Evolutionary conservation across 1,140 invertebrate genomes (phyloP).

Genomic region (Bombus turneri): DNA sequence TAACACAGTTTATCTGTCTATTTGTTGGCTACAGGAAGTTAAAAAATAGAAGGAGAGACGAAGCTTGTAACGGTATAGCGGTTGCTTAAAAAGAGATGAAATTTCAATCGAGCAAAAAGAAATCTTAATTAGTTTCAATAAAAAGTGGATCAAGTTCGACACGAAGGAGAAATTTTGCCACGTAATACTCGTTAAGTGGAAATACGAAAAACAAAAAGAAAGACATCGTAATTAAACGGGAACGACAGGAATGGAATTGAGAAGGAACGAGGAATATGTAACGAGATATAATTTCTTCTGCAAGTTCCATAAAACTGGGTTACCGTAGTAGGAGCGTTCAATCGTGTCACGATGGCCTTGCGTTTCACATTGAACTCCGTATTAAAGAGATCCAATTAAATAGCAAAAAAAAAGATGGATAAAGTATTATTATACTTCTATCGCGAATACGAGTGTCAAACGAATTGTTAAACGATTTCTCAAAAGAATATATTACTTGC

Average conservation of each 20-base stretch:
- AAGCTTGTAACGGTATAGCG: too few species aligned
- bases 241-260: not conserved
- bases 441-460: not conserved
- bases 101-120: not conserved
- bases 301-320: not conserved
- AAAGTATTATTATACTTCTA: not conserved
- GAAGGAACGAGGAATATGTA: not conserved
- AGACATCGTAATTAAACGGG: not conserved
- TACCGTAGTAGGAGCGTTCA: not conserved
- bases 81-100: not conserved
- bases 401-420: not conserved
- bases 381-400: not conserved
- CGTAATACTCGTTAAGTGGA: not conserved
- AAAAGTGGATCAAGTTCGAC: not conserved
- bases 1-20: not conserved
- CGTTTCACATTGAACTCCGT: too few species aligned
- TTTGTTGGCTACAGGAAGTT: not conserved
- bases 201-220: not conserved
- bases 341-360: not conserved
- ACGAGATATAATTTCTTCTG: not conserved
- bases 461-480: not conserved
- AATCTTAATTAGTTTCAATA: constrained; percentile 14
- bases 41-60: not conserved
- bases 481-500: too few species aligned
- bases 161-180: not conserved